Percentiles rank a stretch among this genome's conserved stretches.
Evolutionary conservation across 35 echinoderm and acorn worm genomes (phyloP).

Genomic region (Lytechinus variegatus): DNA sequence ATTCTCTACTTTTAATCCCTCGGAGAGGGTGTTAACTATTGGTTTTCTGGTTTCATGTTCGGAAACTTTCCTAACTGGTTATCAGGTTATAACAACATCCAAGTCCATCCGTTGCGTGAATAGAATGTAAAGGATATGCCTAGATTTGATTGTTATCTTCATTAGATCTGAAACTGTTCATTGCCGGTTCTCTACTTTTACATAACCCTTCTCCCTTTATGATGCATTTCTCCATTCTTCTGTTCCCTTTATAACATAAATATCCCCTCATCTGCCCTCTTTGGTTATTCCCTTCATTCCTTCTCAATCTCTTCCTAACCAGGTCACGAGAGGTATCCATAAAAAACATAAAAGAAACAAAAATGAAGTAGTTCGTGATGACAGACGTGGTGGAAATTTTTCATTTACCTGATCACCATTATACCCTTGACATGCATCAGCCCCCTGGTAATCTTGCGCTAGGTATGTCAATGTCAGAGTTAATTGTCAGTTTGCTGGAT

Average conservation of each 20-base stretch:
- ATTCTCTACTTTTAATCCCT: not conserved
- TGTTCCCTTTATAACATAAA: not conserved
- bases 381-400: not conserved
- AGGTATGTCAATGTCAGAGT: not conserved
- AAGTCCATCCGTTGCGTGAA: too few relatives aligned
- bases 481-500: not conserved
- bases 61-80: too few relatives aligned
- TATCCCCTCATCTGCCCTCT: not conserved
- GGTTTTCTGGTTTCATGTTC: too few relatives aligned
- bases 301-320: not conserved
- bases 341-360: not conserved
- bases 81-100: too few relatives aligned
- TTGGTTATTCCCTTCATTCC: not conserved
- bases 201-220: not conserved
- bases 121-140: too few relatives aligned
- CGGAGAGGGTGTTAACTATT: too few relatives aligned
- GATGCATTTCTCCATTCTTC: not conserved
- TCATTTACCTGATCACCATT: not conserved
- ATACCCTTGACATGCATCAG: not conserved
- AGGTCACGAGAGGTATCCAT: too few relatives aligned
- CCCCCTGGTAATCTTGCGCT: not conserved
- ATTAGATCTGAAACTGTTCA: too few relatives aligned
- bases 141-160: too few relatives aligned
- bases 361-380: not conserved
- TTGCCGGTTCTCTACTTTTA: not conserved